These are phyloP conservation scores for Mesaphorura yosii DNA, from an alignment of 1,140 invertebrate genomes.

Conservation along the genomic window DNA sequence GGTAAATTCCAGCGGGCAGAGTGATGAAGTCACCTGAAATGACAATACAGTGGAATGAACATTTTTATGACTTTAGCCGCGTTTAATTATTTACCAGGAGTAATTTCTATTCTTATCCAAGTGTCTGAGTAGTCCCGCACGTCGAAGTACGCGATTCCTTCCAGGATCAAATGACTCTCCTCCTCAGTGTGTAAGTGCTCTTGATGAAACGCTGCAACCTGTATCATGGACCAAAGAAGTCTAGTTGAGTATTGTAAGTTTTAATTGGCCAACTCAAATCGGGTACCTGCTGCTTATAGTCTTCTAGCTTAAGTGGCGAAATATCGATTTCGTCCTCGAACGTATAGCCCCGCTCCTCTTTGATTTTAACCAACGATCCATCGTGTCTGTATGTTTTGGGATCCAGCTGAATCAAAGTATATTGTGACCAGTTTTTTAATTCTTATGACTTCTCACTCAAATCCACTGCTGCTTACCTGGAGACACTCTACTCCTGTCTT, in stretches of 20 bases:
- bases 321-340: constrained; percentile 82
- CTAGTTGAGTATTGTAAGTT: neutral
- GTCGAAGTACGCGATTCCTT: constrained; percentile 86
- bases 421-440: no score
- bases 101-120: constrained; percentile 84
- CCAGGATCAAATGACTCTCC: constrained; percentile 78
- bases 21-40: constrained; percentile 68
- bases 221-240: no score
- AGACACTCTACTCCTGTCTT: no score
- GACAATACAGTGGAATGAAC: no score
- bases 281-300: constrained; percentile 76
- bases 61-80: no score
- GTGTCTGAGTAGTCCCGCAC: constrained; percentile 69
- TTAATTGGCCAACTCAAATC: neutral
- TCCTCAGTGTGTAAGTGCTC: constrained; percentile 97
- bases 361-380: constrained; percentile 53
- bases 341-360: constrained; percentile 63
- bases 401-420: constrained; percentile 49
- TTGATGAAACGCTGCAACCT: constrained; percentile 66
- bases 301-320: constrained; percentile 63
- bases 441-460: no score
- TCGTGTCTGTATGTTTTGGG: constrained; percentile 41
- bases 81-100: no score
- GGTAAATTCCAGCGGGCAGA: constrained; percentile 92
- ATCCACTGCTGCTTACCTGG: no score